These are phyloP conservation scores for Ovibos moschatus DNA, from an alignment of 2,113 vertebrate genomes.

Conservation along the genomic window DNA sequence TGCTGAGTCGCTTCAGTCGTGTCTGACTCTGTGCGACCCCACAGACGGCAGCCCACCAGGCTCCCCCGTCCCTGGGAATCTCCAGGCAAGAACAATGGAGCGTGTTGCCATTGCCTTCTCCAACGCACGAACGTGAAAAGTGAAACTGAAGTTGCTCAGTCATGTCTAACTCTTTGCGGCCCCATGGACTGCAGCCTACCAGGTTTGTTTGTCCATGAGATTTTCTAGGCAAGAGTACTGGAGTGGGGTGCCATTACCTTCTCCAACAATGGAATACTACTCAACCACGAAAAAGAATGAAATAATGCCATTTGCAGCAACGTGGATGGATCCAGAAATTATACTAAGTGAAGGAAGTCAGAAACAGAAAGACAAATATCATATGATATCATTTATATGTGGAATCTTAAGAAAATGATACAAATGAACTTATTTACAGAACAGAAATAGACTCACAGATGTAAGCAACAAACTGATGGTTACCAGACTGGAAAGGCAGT, in stretches of 20 bases:
- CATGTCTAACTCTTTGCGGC: fast-evolving
- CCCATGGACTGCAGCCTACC: too few species aligned
- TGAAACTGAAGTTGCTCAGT: too few species aligned
- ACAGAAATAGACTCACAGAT: neutral
- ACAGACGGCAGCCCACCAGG: too few species aligned
- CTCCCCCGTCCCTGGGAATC: too few species aligned
- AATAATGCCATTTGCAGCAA: neutral
- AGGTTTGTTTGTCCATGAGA: too few species aligned
- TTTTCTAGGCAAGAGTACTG: too few species aligned
- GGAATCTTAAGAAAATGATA: neutral
- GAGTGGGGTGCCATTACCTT: too few species aligned
- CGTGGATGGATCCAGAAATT: neutral
- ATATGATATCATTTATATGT: neutral
- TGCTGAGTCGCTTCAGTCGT: too few species aligned
- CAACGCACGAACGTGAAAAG: too few species aligned
- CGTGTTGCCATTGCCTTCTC: too few species aligned
- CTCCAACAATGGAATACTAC: neutral
- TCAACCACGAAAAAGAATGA: neutral
- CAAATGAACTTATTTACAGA: neutral
- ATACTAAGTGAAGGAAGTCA: neutral
- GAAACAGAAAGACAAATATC: neutral
- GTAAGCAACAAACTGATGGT: neutral
- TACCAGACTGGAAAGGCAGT: neutral
- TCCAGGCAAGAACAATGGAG: too few species aligned
- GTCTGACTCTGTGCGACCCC: too few species aligned